A percentile compares a stretch with the other conserved stretches of the same genome.
Evolutionary conservation across 2,113 vertebrate genomes (phyloP).

Genomic region (Loxodonta africana): DNA sequence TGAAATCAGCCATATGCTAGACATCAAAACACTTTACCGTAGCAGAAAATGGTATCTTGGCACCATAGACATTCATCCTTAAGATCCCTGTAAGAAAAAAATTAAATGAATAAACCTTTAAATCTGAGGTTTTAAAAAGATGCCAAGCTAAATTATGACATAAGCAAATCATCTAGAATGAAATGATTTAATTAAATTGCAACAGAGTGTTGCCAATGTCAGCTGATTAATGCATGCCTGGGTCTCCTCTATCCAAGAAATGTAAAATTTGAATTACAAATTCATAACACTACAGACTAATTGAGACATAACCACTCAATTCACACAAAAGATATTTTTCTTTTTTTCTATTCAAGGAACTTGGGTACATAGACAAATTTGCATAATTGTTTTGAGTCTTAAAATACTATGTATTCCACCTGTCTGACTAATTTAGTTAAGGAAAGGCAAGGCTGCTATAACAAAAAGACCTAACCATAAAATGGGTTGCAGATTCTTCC

Average conservation of each 20-base stretch:
- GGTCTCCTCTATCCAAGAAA: slow-evolving; percentile 46
- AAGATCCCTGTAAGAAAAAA: slow-evolving; percentile 68
- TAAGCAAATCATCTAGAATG: slow-evolving; percentile 67
- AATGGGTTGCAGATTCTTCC: not conserved
- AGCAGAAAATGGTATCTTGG: slow-evolving; percentile 77
- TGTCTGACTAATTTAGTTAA: not conserved
- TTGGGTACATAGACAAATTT: not conserved
- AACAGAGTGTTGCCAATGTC: slow-evolving; percentile 67
- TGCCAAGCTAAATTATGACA: slow-evolving; percentile 60
- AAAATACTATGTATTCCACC: not conserved
- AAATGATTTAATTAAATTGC: slow-evolving; percentile 73
- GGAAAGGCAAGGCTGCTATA: not conserved
- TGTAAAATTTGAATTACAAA: slow-evolving; percentile 59
- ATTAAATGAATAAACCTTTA: slow-evolving; percentile 78
- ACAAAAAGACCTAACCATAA: not conserved
- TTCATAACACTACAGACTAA: slow-evolving; percentile 30
- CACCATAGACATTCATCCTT: slow-evolving; percentile 55
- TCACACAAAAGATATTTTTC: not conserved
- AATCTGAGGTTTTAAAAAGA: slow-evolving; percentile 73
- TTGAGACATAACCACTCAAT: slow-evolving; percentile 15
- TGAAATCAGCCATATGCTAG: slow-evolving; percentile 82
- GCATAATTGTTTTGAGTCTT: not conserved
- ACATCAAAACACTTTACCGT: slow-evolving; percentile 76
- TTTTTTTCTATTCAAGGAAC: not conserved
- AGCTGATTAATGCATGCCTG: not conserved